Conservation (phyloP, 2,888 invertebrate genomes). For the Herminia tarsipennalis region DNA sequence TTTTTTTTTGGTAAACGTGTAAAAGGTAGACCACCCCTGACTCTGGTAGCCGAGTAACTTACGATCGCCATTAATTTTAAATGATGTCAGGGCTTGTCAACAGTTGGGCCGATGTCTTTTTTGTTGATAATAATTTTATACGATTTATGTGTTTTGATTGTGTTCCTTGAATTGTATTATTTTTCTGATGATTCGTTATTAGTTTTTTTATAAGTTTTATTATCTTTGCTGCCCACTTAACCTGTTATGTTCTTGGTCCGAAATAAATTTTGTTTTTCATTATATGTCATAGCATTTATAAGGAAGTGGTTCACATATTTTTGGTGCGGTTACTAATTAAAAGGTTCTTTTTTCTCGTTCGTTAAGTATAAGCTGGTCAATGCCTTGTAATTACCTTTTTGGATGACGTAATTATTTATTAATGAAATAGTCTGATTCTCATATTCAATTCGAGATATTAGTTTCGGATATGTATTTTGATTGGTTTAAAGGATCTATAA, state of each 20-base stretch:
- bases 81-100: conserved; percentile 79
- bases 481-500: too few species aligned
- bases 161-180: conserved; percentile 53
- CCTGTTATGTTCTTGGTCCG: conserved; percentile 34
- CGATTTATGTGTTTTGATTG: conserved; percentile 72
- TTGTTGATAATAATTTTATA: conserved; percentile 62
- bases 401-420: background rate
- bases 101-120: conserved; percentile 70
- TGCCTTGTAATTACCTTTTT: conserved; percentile 6
- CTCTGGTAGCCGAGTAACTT: conserved; percentile 74
- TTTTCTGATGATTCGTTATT: conserved; percentile 42
- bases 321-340: conserved; percentile 6
- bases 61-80: conserved; percentile 80
- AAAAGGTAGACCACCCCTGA: conserved; percentile 81
- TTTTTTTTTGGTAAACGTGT: conserved; percentile 42
- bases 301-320: conserved; percentile 24
- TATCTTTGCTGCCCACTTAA: conserved; percentile 40
- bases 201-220: conserved; percentile 27
- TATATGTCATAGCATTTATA: conserved; percentile 24
- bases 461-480: too few species aligned
- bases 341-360: background rate
- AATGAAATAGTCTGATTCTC: too few species aligned
- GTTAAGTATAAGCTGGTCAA: background rate
- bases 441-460: too few species aligned
- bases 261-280: conserved; percentile 31